phyloP scores from a whole-genome alignment of 2,888 invertebrate genomes.

The Nomada ferruginata region DNA sequence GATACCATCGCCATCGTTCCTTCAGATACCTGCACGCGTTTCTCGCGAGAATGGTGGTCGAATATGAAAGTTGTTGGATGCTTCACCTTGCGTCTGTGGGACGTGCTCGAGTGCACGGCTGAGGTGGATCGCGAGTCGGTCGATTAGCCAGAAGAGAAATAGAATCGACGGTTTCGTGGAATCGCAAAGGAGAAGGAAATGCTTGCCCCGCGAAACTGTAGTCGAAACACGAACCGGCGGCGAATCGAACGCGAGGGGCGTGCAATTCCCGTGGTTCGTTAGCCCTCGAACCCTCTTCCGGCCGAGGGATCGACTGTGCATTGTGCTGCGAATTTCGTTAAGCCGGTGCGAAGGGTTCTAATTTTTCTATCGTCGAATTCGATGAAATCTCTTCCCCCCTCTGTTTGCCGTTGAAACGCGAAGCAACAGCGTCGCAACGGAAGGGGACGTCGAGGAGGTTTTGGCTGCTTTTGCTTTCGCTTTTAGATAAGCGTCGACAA shows the following conservation, averaged over 20 bases:
- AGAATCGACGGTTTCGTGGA: conserved; percentile 14
- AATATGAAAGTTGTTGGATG: no score
- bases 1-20: no score
- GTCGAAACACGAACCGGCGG: neutral
- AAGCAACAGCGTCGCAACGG: neutral
- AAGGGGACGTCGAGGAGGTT: neutral
- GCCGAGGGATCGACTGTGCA: conserved; percentile 13
- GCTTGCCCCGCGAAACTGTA: neutral
- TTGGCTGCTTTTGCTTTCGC: neutral
- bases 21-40: no score
- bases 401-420: conserved; percentile 13
- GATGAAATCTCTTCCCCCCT: conserved; percentile 22
- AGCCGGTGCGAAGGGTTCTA: conserved; percentile 28
- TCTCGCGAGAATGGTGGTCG: no score
- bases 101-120: no score
- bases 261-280: conserved; percentile 7
- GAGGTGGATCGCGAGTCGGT: no score
- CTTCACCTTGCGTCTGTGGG: no score
- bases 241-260: neutral
- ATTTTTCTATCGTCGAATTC: conserved; percentile 32
- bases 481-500: conserved; percentile 22
- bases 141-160: no score
- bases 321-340: conserved; percentile 48
- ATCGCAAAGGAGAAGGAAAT: conserved; percentile 31
- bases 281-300: conserved; percentile 26